Conservation (phyloP, 2,113 vertebrate species). For the Scomber scombrus region DNA sequence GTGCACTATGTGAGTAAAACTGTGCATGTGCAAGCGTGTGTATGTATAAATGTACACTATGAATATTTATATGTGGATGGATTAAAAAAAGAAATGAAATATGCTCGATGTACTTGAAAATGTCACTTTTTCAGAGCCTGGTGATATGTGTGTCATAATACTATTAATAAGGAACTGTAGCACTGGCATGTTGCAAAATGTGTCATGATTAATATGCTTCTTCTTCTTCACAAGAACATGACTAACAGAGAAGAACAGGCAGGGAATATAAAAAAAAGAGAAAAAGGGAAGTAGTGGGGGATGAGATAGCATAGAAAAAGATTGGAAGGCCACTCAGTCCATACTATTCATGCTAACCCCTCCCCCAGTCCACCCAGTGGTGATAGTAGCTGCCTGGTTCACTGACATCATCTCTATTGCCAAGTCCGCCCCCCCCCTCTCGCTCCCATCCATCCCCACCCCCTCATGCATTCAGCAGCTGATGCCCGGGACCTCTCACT, state of each 20-base stretch:
- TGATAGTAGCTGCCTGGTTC: constrained; percentile 66
- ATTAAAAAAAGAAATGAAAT: background rate
- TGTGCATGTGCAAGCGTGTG: background rate
- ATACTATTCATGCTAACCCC: constrained; percentile 49
- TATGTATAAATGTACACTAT: background rate
- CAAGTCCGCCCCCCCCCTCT: background rate
- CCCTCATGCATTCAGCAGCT: constrained; percentile 47
- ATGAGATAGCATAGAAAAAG: constrained; percentile 9
- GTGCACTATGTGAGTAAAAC: background rate
- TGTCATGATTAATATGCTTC: background rate
- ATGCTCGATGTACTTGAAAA: background rate
- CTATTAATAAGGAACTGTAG: background rate
- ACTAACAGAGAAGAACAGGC: constrained; percentile 1
- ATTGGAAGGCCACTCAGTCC: constrained; percentile 29
- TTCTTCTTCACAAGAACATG: background rate
- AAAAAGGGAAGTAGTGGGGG: constrained; percentile 41
- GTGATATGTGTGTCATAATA: background rate
- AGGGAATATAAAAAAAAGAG: constrained; percentile 13
- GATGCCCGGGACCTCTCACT: constrained; percentile 26
- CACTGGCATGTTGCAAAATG: background rate
- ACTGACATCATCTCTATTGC: constrained; percentile 69
- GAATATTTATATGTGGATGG: background rate
- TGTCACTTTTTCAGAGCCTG: background rate
- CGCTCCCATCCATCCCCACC: background rate
- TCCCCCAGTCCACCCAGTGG: constrained; percentile 62